phyloP scores from a whole-genome alignment of 2,797 vertebrate species.

The Phaenicophaeus curvirostris region DNA sequence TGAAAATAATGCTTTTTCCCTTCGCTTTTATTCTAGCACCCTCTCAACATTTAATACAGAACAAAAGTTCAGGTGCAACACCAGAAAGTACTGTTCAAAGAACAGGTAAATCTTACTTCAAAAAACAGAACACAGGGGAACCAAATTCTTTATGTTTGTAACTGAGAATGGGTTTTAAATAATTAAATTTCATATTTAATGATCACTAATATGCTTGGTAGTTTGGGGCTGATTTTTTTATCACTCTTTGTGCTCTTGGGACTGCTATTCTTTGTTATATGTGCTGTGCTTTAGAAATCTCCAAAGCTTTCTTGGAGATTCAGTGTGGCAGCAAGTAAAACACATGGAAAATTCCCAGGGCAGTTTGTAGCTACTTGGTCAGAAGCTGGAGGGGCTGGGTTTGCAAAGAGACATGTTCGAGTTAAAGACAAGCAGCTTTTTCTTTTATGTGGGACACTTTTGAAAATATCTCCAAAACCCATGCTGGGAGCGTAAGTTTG shows the following conservation, averaged over 20 bases:
- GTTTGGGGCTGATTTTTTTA: neutral
- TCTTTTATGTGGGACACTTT: neutral
- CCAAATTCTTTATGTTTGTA: neutral
- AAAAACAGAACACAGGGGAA: conserved; percentile 23
- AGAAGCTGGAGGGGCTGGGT: neutral
- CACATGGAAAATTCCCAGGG: neutral
- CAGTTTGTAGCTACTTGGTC: neutral
- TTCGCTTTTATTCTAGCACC: conserved; percentile 70
- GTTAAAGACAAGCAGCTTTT: neutral
- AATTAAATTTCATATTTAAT: neutral
- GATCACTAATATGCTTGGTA: neutral
- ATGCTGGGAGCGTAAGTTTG: neutral
- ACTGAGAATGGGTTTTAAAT: neutral
- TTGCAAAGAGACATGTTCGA: neutral
- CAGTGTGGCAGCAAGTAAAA: neutral
- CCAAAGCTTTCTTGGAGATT: neutral
- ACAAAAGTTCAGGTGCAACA: conserved; percentile 75
- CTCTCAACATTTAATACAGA: conserved; percentile 77
- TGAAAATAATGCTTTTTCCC: conserved; percentile 60
- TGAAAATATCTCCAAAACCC: neutral
- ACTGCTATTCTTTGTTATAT: neutral
- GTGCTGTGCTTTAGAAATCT: neutral
- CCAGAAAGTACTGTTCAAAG: conserved; percentile 77
- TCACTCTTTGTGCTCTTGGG: neutral
- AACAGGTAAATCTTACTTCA: conserved; percentile 75